A percentile compares a stretch with the other conserved stretches of the same genome.
These are phyloP conservation scores for Drosophila mulleri DNA, from an alignment of 2,888 invertebrate genomes.

Conservation along the genomic window DNA sequence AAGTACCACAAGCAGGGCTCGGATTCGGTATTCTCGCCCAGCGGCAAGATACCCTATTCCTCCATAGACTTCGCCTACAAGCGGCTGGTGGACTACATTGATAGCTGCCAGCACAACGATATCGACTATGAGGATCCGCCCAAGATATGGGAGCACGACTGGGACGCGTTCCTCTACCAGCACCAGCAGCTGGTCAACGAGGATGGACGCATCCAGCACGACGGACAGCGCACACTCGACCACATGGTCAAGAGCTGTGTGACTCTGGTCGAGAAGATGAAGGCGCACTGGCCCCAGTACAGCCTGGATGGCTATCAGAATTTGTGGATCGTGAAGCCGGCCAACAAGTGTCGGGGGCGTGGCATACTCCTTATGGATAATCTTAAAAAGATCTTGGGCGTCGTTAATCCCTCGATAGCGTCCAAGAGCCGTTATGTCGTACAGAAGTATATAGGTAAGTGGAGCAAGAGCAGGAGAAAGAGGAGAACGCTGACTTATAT, in stretches of 20 bases:
- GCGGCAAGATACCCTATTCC: slow-evolving; percentile 90
- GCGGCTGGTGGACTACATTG: slow-evolving; percentile 92
- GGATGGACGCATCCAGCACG: slow-evolving; percentile 86
- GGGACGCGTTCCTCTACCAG: slow-evolving; percentile 93
- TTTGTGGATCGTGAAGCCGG: slow-evolving; percentile 98
- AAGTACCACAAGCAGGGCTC: slow-evolving; percentile 87
- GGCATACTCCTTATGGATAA: slow-evolving; percentile 95
- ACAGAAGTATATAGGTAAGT: slow-evolving; percentile 96
- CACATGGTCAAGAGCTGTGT: slow-evolving; percentile 85
- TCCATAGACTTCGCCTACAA: slow-evolving; percentile 93
- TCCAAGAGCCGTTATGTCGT: slow-evolving; percentile 94
- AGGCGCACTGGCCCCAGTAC: slow-evolving; percentile 92
- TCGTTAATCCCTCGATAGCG: slow-evolving; percentile 89
- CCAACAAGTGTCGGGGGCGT: slow-evolving; percentile 95
- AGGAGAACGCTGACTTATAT: background rate
- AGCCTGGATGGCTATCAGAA: slow-evolving; percentile 93
- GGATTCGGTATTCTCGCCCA: slow-evolving; percentile 86
- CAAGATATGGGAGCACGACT: slow-evolving; percentile 93
- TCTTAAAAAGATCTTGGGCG: slow-evolving; percentile 92
- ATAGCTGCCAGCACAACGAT: slow-evolving; percentile 90
- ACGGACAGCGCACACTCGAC: slow-evolving; percentile 77
- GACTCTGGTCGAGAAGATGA: slow-evolving; percentile 88
- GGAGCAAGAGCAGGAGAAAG: background rate
- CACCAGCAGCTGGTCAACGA: slow-evolving; percentile 90
- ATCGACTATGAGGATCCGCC: slow-evolving; percentile 87